A percentile compares a stretch with the other conserved stretches of the same genome.
These are phyloP conservation scores for Ammospiza maritima DNA, from an alignment of 2,797 vertebrate species.

Conservation along the genomic window DNA sequence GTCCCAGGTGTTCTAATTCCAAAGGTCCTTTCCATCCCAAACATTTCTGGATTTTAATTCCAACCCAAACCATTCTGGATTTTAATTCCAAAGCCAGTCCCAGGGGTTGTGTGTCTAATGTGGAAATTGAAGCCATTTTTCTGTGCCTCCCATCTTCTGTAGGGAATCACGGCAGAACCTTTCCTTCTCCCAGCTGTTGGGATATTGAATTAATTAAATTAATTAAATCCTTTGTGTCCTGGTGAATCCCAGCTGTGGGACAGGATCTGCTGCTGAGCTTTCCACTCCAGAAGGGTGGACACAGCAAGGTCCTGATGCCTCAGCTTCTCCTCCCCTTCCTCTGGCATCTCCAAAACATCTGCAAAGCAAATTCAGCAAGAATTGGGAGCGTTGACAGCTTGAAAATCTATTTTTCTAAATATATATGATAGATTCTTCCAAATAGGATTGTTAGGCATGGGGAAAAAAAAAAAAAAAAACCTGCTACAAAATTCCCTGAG, in stretches of 20 bases:
- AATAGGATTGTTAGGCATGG: not conserved
- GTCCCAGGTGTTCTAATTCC: too few species aligned
- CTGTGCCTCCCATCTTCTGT: not conserved
- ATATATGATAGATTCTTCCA: not conserved
- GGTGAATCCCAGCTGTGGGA: not conserved
- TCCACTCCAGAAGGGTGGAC: too few species aligned
- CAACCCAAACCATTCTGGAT: too few species aligned
- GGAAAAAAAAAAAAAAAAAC: not conserved
- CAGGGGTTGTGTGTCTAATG: not conserved
- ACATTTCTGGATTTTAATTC: too few species aligned
- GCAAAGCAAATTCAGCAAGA: not conserved
- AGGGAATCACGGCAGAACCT: fast-evolving
- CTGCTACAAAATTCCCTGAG: not conserved
- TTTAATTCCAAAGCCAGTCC: not conserved
- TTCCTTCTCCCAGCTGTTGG: not conserved
- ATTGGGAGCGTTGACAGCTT: not conserved
- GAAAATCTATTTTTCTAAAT: not conserved
- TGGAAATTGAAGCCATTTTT: not conserved
- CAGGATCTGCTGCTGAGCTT: not conserved
- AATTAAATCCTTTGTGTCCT: not conserved
- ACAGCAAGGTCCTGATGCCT: not conserved
- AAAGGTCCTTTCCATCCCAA: too few species aligned
- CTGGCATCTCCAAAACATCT: not conserved
- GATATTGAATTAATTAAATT: not conserved
- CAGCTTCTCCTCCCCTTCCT: not conserved